Conservation (phyloP, 2,888 invertebrate genomes). For the Limnephilus rhombicus region DNA sequence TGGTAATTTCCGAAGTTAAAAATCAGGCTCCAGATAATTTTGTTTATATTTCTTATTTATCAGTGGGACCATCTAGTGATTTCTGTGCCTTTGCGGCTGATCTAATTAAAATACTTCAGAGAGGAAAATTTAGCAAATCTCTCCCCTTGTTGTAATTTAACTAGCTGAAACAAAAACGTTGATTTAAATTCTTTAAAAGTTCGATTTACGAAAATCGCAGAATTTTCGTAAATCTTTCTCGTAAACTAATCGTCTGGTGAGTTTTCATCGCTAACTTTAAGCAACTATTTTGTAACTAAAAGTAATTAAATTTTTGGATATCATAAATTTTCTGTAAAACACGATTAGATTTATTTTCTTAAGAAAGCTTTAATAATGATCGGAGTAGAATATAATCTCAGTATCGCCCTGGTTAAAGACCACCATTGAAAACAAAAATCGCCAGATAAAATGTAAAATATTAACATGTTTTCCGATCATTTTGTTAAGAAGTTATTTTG, state of each 20-base stretch:
- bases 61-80: neutral
- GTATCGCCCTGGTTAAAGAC: too few species aligned
- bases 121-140: neutral
- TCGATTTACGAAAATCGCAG: neutral
- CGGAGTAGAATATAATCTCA: too few species aligned
- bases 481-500: too few species aligned
- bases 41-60: neutral
- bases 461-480: too few species aligned
- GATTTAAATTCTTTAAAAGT: conserved; percentile 30
- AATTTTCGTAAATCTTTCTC: neutral
- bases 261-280: neutral
- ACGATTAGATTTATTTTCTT: neutral
- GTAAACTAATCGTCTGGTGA: neutral
- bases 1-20: neutral
- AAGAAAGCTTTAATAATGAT: too few species aligned
- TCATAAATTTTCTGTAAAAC: neutral
- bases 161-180: conserved; percentile 26
- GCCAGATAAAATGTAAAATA: too few species aligned
- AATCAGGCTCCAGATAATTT: neutral
- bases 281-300: neutral
- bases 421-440: too few species aligned
- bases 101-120: conserved; percentile 44
- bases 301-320: neutral
- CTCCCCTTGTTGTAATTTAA: conserved; percentile 7
- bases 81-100: neutral